Evolutionary conservation across 2,888 invertebrate species (phyloP).

Genomic region (Lasioglossum leucozonium): DNA sequence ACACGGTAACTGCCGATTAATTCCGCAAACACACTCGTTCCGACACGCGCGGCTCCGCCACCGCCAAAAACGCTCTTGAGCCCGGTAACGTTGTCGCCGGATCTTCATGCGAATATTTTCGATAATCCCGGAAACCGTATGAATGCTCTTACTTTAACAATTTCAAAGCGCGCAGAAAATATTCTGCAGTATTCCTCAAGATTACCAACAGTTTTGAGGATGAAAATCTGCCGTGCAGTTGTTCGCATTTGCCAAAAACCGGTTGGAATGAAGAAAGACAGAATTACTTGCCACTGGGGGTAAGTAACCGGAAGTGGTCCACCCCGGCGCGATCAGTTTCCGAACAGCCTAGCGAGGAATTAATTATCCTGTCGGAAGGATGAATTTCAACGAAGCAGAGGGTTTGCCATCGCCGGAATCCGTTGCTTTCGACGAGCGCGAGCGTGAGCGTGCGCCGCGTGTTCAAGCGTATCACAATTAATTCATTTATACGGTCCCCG

Average conservation of each 20-base stretch:
- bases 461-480: slow-evolving; percentile 42
- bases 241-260: no score
- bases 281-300: no score
- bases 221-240: no score
- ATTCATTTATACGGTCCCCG: slow-evolving; percentile 51
- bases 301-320: no score
- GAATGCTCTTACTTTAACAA: no score
- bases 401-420: background rate
- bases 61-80: background rate
- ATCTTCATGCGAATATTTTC: no score
- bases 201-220: no score
- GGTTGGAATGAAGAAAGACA: no score
- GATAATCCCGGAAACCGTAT: no score
- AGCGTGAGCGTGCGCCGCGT: slow-evolving; percentile 15
- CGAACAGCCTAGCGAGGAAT: background rate
- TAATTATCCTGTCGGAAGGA: background rate
- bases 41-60: background rate
- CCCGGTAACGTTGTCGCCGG: no score
- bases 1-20: slow-evolving; percentile 4
- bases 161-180: no score
- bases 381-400: background rate
- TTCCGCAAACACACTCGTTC: background rate
- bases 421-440: background rate
- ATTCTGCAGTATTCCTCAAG: no score
- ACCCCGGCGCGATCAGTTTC: background rate